Evolutionary conservation across 2,797 vertebrate species (phyloP), one percentile per base, ranked within the genome.

Genomic region (Siniperca scherzeri): DNA sequence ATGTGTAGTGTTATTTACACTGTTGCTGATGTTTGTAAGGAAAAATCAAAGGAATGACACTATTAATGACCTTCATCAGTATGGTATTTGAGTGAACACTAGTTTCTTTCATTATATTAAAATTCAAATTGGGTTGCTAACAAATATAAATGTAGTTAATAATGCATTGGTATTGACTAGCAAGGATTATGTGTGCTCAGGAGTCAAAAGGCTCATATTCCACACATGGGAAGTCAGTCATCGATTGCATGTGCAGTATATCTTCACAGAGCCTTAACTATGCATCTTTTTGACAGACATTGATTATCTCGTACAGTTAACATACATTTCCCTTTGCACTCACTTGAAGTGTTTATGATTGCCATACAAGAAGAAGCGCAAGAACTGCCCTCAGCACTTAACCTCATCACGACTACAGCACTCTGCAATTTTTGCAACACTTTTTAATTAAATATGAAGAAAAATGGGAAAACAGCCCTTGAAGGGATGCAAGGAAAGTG

Each of bases 371-470:
- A 88, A 70, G 82, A 93, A 86, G 89, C 89, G 84, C 87, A 85
- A 88, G 78, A 79, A 87, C 81, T 90, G 90, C 89, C 88, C 89
- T 83, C 56, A 86, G 89, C 88, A 93, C 90, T 94, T 93, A 90
- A 94, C 92, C 93, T 92, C 89, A 83, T 90, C 88, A 65, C 33
- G 46, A 82, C 88, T 61, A 25, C 75, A 66, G 85, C 87, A 87
- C 86, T 87, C 82, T 74, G 81, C 86, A 86, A 92, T 94, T 91
- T 94, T 89, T 90, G 87, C 78, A 88, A 89, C 85, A 87, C 73
- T 89, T 93, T 94, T 93, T 93, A 93, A 94, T 94, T 92, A 93
- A 93, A 93, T 90, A 89, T 88, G 84, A 90, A 89, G 81, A 92
- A 92, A 92, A 93, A 92, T 91, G 86, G 77, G 77, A 89, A 93